Base-by-base conservation (phyloP, 1,140 invertebrate species). In the Rhynchophorus ferrugineus region DNA sequence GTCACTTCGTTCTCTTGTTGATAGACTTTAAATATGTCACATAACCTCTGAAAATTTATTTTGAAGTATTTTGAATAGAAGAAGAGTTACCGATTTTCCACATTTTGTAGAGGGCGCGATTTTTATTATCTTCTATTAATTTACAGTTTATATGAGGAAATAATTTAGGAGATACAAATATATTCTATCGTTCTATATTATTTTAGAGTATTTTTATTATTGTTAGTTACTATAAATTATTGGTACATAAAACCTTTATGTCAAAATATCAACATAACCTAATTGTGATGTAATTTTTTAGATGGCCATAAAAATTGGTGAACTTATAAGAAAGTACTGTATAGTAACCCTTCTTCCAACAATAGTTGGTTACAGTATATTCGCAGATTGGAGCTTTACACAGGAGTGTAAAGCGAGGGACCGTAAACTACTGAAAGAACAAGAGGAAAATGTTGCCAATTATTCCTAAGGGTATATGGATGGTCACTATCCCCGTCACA, bases 301-400 rank as follows among this genome's bases (percentile, higher is more conserved):
- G 54, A 67, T 67, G 65, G 62, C 61, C 54, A 59, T 63, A 48
- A 13, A 44, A 42, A 57, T 68, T 60, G 63, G 68, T 41, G 44
- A 43, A 22, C 64, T 77, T 56, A 63, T 80, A 0, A 70, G 69
- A 45, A 73, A 75, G 60, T 84, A 85, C 70, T 69, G 76, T 44
- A 63, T 75, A 54, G 77, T 79, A 55, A 75, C 82, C 54, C 60
- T 81, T 45, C 80, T 87, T 61, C 86, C 87, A 16, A 73, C 74
- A 11, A 17, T 83, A 56, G 61, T 73, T 34, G 62, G 68, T 16
- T 54, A 65, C 34, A 61, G 74, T 1, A 86, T 89, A 58, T 85
- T 73, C 66, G 72, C 77, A 5, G 87, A 89, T 66, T 83, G 77
- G 69, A 75, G 65, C 36, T 78, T 78, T 54, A 90, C 86, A 1